phyloP scores from a whole-genome alignment of 2,113 vertebrate genomes.

The Hippopotamus amphibius region DNA sequence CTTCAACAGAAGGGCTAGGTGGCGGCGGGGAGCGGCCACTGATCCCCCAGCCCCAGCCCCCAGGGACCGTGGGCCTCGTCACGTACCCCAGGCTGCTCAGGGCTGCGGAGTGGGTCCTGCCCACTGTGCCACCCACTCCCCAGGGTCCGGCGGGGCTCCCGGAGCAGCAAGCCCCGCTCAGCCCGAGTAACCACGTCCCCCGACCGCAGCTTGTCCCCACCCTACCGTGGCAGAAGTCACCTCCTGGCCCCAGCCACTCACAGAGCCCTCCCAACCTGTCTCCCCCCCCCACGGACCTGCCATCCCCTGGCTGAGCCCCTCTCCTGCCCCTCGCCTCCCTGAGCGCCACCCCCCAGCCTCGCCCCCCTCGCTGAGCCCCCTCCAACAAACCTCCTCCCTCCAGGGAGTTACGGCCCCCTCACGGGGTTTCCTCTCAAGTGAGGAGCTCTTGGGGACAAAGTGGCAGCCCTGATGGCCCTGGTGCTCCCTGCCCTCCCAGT shows the following conservation, averaged over 20 bases:
- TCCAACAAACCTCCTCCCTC: neutral
- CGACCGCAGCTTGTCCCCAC: neutral
- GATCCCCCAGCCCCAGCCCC: neutral
- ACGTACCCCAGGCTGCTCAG: neutral
- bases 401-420: neutral
- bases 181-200: neutral
- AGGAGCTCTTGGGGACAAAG: neutral
- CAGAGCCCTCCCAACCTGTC: neutral
- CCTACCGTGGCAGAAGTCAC: neutral
- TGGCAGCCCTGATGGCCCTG: rapidly evolving
- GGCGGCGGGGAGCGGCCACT: neutral
- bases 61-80: neutral
- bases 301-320: neutral
- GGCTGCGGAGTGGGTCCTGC: neutral
- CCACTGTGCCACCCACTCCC: neutral
- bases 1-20: neutral
- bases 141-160: rapidly evolving
- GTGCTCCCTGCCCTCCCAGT: neutral
- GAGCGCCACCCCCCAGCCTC: neutral
- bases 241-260: neutral
- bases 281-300: neutral
- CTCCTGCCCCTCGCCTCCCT: neutral
- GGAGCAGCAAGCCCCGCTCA: neutral
- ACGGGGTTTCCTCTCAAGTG: neutral
- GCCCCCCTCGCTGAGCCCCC: rapidly evolving